Base-by-base conservation (phyloP, 92 coral and sea anemone genomes). In the Pocillopora meandrina region DNA sequence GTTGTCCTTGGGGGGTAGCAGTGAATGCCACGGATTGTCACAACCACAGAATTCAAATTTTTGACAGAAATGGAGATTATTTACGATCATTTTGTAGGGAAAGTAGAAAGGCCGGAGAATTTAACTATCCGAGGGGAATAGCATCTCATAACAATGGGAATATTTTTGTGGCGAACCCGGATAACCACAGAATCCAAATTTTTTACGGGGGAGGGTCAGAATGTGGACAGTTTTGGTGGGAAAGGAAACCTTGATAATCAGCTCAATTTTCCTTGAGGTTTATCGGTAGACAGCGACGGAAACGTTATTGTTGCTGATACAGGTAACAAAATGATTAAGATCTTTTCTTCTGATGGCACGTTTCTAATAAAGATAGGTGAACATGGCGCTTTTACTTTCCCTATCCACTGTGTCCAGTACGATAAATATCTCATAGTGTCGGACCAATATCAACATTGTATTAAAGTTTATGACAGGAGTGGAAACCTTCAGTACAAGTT, bases 31-130 rank as follows among this genome's bases (percentile, higher is more conserved):
- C 26, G 26, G 26, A 23, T 23, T 23, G 26, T 23, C 26, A 23
- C 26, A 82, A 82, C 70, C 86, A 82, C 57, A 61, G 79, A 12
- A 70, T 82, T n/a, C 86, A 72, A 60, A 75, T 82, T 7, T 70
- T 82, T 82, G 68, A 72, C 42, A 52, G 56, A 17, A 31, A n/a
- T 11, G 85, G 78, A 8, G 3, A 70, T 2, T 65, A 49, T 14
- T 18, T 82, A 42, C 56, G 75, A 57, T 57, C 85, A 17, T 70
- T 82, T 18, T 77, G 85, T 20, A 56, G 60, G 23, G 56, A 82
- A 56, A 77, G 85, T 10, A 71, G 23, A 9, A 15, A 35, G 13
- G 26, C 23, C 6, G 77, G 85, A 10, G 68, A 82, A 52, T 82
- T 82, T 31, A n/a, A 72, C 13, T 36, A 11, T 8, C 85, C 85